Evolutionary conservation across 2,797 vertebrate genomes (phyloP), one percentile per base, ranked within the genome.

Genomic region (Chanos chanos): DNA sequence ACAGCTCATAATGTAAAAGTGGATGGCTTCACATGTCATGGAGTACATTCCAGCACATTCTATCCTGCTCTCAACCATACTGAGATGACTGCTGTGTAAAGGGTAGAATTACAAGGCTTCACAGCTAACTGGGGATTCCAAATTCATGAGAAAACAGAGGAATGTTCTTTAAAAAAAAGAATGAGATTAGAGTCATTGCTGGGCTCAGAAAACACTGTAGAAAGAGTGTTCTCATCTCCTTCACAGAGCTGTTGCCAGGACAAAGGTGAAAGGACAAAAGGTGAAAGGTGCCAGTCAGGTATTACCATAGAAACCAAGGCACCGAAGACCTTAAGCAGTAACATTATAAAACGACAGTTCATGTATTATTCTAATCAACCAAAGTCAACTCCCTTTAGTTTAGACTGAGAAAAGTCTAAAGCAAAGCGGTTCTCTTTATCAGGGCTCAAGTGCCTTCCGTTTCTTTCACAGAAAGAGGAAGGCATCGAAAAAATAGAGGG

Each of bases 391-490:
- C 13, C 7, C 34, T 10, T 45, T 25, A 60, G n/a, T 33, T 37
- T 25, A 49, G 31, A 64, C 45, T 22, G 18, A 61, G 10, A 50
- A 45, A 52, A 55, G 45, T 22, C 37, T 58, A 37, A 34, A 27
- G 22, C 54, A 49, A 64, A 72, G 37, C 12, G 8, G 5, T 31
- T 30, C 37, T 61, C 64, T 70, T 76, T 80, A 72, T 76, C 70
- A 73, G 64, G 13, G 15, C 31, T 16, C 28, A 22, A 56, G 41
- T 56, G 53, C 65, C 70, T 74, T 74, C 71, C 69, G 58, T 52
- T 72, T 61, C 59, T 76, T 72, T 74, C 60, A 63, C 15, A 36
- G 41, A 33, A 61, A 64, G 51, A 72, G 62, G 45, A 80, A 74
- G 33, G 61, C 61, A 66, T 51, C 64, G 33, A 64, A 45, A 58